Evolutionary conservation across 2,888 invertebrate species (phyloP).

Genomic region (Cerastis leucographa): DNA sequence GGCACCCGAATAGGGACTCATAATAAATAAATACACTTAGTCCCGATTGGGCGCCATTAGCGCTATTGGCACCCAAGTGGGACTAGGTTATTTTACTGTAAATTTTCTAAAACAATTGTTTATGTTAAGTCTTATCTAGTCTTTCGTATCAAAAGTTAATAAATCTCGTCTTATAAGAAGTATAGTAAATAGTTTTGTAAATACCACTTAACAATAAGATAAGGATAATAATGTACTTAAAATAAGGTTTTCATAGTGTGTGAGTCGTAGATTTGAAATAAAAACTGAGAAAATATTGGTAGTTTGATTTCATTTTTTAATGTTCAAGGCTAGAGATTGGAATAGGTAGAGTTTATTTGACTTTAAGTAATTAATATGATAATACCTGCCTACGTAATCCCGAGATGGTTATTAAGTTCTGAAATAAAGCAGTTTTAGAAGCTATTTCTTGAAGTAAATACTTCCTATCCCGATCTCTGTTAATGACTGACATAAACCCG

Average conservation of each 20-base stretch:
- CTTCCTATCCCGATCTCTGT: background rate
- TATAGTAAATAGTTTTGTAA: slow-evolving; percentile 30
- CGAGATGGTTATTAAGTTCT: background rate
- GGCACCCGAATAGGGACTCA: too few species aligned
- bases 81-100: background rate
- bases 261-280: slow-evolving; percentile 47
- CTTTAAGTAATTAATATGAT: background rate
- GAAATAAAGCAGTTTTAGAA: background rate
- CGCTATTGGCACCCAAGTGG: slow-evolving; percentile 20
- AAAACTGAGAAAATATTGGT: background rate
- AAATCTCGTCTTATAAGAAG: slow-evolving; percentile 15
- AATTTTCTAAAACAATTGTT: background rate
- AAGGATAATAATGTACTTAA: background rate
- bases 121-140: background rate
- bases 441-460: too few species aligned
- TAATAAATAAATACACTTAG: too few species aligned
- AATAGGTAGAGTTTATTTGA: background rate
- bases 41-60: slow-evolving; percentile 38
- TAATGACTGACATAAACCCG: background rate
- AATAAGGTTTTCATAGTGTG: slow-evolving; percentile 39
- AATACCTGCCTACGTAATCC: background rate
- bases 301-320: slow-evolving; percentile 29
- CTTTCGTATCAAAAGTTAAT: background rate
- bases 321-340: background rate
- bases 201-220: slow-evolving; percentile 6